Evolutionary conservation across 1,140 invertebrate genomes (phyloP), one percentile per base, ranked within the genome.

Genomic region (Drosophila oshimai): DNA sequence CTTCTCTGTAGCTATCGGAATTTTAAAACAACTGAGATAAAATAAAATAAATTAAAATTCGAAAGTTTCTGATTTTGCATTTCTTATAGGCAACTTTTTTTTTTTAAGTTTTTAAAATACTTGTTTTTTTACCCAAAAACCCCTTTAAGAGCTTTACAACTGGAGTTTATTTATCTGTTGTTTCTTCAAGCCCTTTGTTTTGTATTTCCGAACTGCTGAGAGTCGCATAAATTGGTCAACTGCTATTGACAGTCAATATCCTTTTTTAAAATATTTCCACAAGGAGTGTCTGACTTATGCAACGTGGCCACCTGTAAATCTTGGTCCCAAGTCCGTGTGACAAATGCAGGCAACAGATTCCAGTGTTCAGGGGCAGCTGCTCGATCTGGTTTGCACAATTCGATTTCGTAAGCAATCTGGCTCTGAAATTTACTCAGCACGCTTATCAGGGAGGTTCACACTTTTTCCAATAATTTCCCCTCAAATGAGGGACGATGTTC

Each of bases 381-480:
- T 65, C 39, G 61, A 69, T 79, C 49, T 64, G 64, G 64, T 22
- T 36, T 57, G 60, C 70, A 65, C 64, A 77, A 74, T 71, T 60
- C 64, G 17, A 57, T 76, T 68, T 73, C 39, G 60, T 61, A 70
- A 70, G 64, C 62, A 69, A 49, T 58, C 57, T 67, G 62, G 75
- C 41, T 74, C 62, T 70, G 73, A 64, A 55, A 34, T 51, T n/a
- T n/a, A n/a, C 51, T 49, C 49, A 29, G 44, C 60, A 34, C 31
- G 49, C 65, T 81, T 81, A 81, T 81, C 77, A 4, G 71, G 24
- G 39, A 20, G 26, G 62, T 70, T 78, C 74, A 78, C 79, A 70
- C 70, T 74, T 45, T 42, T 34, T n/a, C 15, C 12, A 20, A 29
- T 50, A 39, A 42, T 44, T 71, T 44, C 20, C 18, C 20, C 29